Percentiles rank a stretch among this genome's conserved stretches.
These are phyloP conservation scores for Xylota sylvarum DNA, from an alignment of 2,888 invertebrate genomes.

Conservation along the genomic window DNA sequence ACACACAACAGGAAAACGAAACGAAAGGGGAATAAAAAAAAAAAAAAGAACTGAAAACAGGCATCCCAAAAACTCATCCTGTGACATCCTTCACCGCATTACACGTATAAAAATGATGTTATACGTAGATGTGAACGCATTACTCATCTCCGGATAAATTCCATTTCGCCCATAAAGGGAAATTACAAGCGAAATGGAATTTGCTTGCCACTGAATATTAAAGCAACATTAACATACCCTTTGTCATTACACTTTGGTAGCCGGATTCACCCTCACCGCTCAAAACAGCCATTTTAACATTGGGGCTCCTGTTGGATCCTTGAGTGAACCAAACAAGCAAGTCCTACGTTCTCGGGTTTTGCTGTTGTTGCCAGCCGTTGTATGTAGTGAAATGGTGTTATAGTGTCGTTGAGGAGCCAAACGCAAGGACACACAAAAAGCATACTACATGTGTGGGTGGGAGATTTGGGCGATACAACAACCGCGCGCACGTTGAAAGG, in stretches of 20 bases:
- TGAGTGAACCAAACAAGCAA: conserved; percentile 38
- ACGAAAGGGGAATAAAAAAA: neutral
- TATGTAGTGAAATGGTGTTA: conserved; percentile 55
- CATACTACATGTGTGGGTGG: conserved; percentile 1
- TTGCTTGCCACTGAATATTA: conserved; percentile 77
- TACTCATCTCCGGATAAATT: conserved; percentile 77
- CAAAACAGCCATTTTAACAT: conserved; percentile 57
- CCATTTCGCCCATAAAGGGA: conserved; percentile 77
- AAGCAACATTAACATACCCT: conserved; percentile 77
- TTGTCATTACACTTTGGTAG: conserved; percentile 75
- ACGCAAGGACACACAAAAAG: conserved; percentile 17
- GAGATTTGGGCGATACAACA: conserved; percentile 4
- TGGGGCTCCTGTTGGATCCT: conserved; percentile 50
- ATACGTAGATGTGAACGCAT: conserved; percentile 70
- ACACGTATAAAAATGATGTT: conserved; percentile 76
- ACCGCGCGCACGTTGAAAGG: conserved; percentile 49
- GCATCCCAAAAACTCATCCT: conserved; percentile 55
- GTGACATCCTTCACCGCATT: conserved; percentile 72
- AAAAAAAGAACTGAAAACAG: conserved; percentile 17
- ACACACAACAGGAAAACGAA: conserved; percentile 40
- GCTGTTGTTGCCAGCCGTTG: conserved; percentile 29
- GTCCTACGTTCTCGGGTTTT: conserved; percentile 45
- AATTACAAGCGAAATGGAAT: conserved; percentile 77
- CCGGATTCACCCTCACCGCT: conserved; percentile 52
- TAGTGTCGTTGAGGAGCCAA: conserved; percentile 39